These are phyloP conservation scores for Galleria mellonella DNA, from an alignment of 1,140 invertebrate genomes.

Conservation along the genomic window DNA sequence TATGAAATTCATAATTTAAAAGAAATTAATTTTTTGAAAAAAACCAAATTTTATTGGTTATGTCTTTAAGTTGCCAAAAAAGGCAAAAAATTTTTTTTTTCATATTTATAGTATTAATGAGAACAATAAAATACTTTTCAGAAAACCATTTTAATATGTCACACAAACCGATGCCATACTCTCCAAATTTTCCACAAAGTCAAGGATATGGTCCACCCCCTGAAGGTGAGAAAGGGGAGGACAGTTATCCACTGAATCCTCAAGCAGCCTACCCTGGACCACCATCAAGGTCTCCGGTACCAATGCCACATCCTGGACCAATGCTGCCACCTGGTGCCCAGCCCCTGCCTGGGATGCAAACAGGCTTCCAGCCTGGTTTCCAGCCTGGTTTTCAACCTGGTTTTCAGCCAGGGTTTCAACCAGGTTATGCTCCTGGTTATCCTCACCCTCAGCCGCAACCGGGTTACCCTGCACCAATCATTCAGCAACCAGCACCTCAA, in stretches of 20 bases:
- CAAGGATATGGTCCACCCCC: slow-evolving; percentile 50
- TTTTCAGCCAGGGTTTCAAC: slow-evolving; percentile 49
- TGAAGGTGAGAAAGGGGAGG: slow-evolving; percentile 32
- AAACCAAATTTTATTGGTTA: too few relatives aligned
- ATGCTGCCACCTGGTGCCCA: slow-evolving; percentile 43
- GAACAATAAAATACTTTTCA: too few relatives aligned
- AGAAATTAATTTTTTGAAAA: too few relatives aligned
- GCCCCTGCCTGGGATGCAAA: slow-evolving; percentile 54
- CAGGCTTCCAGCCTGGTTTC: slow-evolving; percentile 41
- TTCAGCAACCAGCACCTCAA: slow-evolving; percentile 56
- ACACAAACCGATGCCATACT: slow-evolving; percentile 53
- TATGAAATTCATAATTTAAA: too few relatives aligned
- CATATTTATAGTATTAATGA: too few relatives aligned
- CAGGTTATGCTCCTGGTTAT: slow-evolving; percentile 37
- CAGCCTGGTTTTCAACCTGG: slow-evolving; percentile 45
- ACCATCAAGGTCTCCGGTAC: slow-evolving; percentile 24
- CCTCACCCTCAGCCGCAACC: slow-evolving; percentile 42
- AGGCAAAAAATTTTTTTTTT: too few relatives aligned
- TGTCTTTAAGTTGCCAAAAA: too few relatives aligned
- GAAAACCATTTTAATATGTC: slow-evolving; percentile 29
- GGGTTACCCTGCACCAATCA: slow-evolving; percentile 44
- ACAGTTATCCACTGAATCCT: slow-evolving; percentile 47
- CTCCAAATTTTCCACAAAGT: slow-evolving; percentile 56
- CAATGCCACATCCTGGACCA: slow-evolving; percentile 17
- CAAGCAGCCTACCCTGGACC: slow-evolving; percentile 46